phyloP scores from a whole-genome alignment of 53 echinoderm and acorn worm species.

The Antedon mediterranea region DNA sequence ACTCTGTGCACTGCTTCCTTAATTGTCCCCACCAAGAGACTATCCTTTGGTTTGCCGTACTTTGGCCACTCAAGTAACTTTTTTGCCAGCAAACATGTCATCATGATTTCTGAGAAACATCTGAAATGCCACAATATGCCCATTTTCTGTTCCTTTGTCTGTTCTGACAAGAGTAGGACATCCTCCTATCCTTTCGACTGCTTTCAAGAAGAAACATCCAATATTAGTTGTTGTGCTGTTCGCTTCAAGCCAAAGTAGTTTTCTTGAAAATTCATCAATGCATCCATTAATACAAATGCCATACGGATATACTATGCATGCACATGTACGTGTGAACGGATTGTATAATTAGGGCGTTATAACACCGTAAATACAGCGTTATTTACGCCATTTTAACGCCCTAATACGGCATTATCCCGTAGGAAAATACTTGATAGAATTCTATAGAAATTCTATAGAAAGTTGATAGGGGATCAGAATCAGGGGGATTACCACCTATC shows the following conservation, averaged over 20 bases:
- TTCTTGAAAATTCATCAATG: constrained; percentile 20
- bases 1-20: constrained; percentile 22
- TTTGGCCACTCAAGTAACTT: constrained; percentile 10
- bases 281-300: constrained; percentile 16
- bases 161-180: neutral
- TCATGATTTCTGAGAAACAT: constrained; percentile 13
- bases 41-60: constrained; percentile 5
- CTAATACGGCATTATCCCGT: too few species aligned
- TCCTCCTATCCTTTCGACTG: neutral
- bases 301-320: too few species aligned
- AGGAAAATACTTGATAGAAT: too few species aligned
- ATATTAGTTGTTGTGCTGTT: constrained; percentile 18
- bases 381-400: too few species aligned
- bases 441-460: too few species aligned
- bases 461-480: too few species aligned
- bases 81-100: constrained; percentile 2
- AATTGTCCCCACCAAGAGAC: constrained; percentile 24
- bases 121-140: neutral
- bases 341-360: too few species aligned
- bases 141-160: constrained; percentile 8
- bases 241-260: constrained; percentile 27
- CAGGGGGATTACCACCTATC: too few species aligned
- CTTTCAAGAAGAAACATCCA: constrained; percentile 5
- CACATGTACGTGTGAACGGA: too few species aligned
- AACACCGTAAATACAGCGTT: too few species aligned